These are phyloP conservation scores for Apteryx mantelli DNA, from an alignment of 2,113 vertebrate genomes.

Conservation along the genomic window DNA sequence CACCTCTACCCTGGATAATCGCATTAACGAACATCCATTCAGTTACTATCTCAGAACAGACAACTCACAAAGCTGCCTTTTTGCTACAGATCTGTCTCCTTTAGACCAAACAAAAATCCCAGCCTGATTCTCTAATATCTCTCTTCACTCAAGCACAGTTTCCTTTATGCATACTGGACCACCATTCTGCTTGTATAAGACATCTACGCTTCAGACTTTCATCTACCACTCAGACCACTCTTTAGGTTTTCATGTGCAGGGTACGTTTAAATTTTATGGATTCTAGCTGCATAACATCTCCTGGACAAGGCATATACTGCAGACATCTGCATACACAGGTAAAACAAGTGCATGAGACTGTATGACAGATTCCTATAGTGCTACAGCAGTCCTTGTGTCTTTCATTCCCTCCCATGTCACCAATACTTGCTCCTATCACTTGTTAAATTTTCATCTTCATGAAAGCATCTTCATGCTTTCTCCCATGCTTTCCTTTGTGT, in stretches of 20 bases:
- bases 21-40: not conserved
- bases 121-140: not conserved
- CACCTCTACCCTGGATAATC: not conserved
- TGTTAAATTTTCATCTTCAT: not conserved
- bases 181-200: not conserved
- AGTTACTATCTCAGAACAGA: not conserved
- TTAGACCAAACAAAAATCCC: not conserved
- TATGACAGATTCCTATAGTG: not conserved
- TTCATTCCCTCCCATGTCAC: not conserved
- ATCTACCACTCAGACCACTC: not conserved
- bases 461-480: not conserved
- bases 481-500: not conserved
- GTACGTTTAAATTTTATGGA: not conserved
- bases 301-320: not conserved
- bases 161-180: not conserved
- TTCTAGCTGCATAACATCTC: not conserved
- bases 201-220: not conserved
- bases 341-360: not conserved
- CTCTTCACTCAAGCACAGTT: not conserved
- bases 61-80: not conserved
- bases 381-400: not conserved
- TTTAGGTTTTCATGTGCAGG: not conserved
- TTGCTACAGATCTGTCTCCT: not conserved
- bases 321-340: not conserved
- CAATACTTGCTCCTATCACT: not conserved